Evolutionary conservation across 2,797 vertebrate species (phyloP), one percentile per base, ranked within the genome.

Genomic region (Rousettus madagascariensis): DNA sequence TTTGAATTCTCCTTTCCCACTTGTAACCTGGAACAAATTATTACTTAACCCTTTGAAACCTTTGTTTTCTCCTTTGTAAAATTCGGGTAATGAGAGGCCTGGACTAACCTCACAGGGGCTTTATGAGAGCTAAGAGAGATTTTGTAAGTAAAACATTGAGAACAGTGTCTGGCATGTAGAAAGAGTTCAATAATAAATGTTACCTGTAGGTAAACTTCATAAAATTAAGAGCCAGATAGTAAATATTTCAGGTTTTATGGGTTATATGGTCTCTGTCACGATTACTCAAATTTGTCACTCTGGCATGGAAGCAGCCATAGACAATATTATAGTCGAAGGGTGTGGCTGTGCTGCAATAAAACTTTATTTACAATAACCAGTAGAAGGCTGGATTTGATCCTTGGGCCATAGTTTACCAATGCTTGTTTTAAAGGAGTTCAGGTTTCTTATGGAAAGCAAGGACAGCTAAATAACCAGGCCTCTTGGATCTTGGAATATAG

Each of bases 11-110:
- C 53, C 55, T 79, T 55, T 24, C 24, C 61, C 20, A 24, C 36
- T 51, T 43, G 38, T 3, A 72, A 41, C 59, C 59, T 74, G 80
- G 77, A 86, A 43, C 8, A 80, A 94, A 80, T 38, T 55, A 57
- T 36, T 43, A n/a, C 46, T 87, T 36, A 86, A 49, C 36, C 43
- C 87, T 86, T 49, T 49, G 2, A 68, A 38, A 59, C 11, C 12
- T 85, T 74, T n/a, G 61, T 53, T 68, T 84, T 59, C 59, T 96
- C 71, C 43, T 43, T 82, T 86, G 55, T 83, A 92, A 77, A 77
- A 86, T 72, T 38, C 11, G 2, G 41, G 46, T 63, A 63, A 69
- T 33, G 38, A 91, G 66, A 85, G 12, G 43, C 71, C 69, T 46
- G 43, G 24, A 11, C 80, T 46, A 55, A 41, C 82, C 24, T 72